These are phyloP conservation scores for Yponomeuta evonymella DNA, from an alignment of 2,888 invertebrate species.

Conservation along the genomic window DNA sequence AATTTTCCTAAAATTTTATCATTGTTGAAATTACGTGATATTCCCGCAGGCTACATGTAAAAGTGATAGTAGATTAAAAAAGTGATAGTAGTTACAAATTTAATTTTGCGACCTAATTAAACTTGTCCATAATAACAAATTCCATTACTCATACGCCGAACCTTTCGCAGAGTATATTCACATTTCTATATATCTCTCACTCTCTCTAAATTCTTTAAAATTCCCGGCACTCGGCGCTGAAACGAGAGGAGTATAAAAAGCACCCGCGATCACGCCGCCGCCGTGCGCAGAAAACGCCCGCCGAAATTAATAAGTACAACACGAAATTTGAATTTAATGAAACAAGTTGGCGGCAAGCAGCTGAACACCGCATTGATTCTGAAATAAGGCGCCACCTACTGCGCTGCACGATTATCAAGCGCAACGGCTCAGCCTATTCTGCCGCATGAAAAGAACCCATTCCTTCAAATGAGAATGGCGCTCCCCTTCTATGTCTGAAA, in stretches of 20 bases:
- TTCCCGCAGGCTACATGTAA: no score
- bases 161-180: constrained; percentile 19
- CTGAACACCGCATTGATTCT: constrained; percentile 67
- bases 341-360: constrained; percentile 69
- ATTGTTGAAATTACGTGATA: no score
- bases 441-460: constrained; percentile 8
- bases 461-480: constrained; percentile 10
- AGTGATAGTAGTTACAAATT: constrained; percentile 9
- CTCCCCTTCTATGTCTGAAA: background rate
- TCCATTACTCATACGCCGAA: constrained; percentile 22
- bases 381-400: constrained; percentile 38
- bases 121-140: constrained; percentile 27
- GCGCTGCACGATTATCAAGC: constrained; percentile 23
- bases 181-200: constrained; percentile 22
- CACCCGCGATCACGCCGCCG: constrained; percentile 32
- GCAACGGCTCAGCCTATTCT: background rate
- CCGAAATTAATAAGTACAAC: constrained; percentile 76
- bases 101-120: background rate
- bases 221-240: constrained; percentile 22
- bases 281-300: constrained; percentile 56
- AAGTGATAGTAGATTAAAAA: constrained; percentile 13
- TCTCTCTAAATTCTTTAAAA: constrained; percentile 30
- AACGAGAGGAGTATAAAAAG: constrained; percentile 50
- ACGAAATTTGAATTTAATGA: constrained; percentile 78
- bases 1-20: no score